phyloP scores from a whole-genome alignment of 2,113 vertebrate genomes.

The Equus quagga region DNA sequence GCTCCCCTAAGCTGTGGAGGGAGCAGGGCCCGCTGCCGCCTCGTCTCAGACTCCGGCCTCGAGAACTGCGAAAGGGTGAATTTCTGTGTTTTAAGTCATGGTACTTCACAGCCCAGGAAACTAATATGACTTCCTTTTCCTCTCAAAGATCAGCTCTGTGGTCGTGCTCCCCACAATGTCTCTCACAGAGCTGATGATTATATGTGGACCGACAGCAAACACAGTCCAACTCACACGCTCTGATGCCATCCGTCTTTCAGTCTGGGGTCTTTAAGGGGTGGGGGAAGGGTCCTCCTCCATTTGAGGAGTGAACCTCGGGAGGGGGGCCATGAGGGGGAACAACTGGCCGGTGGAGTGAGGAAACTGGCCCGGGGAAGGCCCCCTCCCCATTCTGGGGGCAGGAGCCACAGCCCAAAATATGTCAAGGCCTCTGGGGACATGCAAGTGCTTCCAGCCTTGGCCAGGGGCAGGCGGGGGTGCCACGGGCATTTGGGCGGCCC shows the following conservation, averaged over 20 bases:
- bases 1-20: background rate
- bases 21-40: background rate
- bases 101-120: background rate
- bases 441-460: background rate
- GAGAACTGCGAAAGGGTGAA: background rate
- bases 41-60: background rate
- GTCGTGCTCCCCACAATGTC: background rate
- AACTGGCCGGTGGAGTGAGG: fast-evolving
- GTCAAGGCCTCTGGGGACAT: background rate
- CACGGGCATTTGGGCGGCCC: background rate
- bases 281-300: background rate
- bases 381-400: background rate
- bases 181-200: background rate
- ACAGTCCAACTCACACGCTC: background rate
- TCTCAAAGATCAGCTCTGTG: fast-evolving
- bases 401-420: background rate
- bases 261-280: background rate
- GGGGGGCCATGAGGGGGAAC: background rate
- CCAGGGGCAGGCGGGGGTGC: fast-evolving
- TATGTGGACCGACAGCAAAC: background rate
- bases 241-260: background rate
- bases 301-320: background rate
- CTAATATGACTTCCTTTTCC: fast-evolving
- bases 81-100: background rate
- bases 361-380: background rate